A percentile compares a stretch with the other conserved stretches of the same genome.
phyloP scores from a whole-genome alignment of 2,797 vertebrate genomes.

The Xerus rutilus region DNA sequence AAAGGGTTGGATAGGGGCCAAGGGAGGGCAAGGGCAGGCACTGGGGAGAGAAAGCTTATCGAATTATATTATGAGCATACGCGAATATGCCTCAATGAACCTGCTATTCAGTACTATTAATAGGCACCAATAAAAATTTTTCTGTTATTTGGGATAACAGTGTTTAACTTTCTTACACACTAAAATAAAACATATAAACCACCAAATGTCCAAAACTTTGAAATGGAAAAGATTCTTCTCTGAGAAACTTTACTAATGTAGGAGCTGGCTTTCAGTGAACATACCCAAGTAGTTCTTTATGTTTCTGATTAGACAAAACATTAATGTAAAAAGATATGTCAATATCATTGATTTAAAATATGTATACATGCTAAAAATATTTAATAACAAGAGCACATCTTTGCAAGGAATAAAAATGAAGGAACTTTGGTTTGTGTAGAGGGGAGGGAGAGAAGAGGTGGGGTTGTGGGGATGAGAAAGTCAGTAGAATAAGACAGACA shows the following conservation, averaged over 20 bases:
- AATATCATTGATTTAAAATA: background rate
- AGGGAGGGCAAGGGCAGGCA: no score
- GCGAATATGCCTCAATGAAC: no score
- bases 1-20: no score
- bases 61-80: no score
- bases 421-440: no score
- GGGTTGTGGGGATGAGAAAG: no score
- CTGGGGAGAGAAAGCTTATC: no score
- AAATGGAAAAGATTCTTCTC: background rate
- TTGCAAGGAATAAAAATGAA: background rate
- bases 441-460: no score
- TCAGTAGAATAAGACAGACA: no score
- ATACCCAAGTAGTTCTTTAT: background rate
- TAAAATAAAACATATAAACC: background rate
- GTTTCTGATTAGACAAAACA: background rate
- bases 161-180: constrained; percentile 8
- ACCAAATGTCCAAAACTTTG: background rate
- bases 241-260: background rate
- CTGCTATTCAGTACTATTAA: no score
- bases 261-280: background rate
- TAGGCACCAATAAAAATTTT: no score
- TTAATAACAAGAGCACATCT: constrained; percentile 12
- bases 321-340: background rate
- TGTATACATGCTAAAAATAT: background rate
- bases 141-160: background rate